Base-by-base conservation (phyloP, 2,888 invertebrate species). In the Temnothorax ravouxi region DNA sequence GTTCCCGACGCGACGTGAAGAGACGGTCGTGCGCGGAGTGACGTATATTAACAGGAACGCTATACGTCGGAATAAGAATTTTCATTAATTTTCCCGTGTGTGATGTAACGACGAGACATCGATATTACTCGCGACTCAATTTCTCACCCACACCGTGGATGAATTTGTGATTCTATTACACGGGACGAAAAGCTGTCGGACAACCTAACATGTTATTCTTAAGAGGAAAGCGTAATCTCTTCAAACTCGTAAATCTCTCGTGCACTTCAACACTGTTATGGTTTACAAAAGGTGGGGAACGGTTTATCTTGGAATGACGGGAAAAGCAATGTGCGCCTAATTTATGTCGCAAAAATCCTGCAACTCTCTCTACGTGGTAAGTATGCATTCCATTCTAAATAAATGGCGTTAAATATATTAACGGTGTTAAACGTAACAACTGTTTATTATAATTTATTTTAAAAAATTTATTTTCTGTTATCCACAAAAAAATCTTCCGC, bases 101-200 rank as follows among this genome's bases (percentile, higher is more conserved):
- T 15, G 29, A 29, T 29, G 74, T 13, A 76, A 54, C 21, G 13
- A 47, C 21, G 41, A n/a, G 41, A 25, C 25, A 9, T 52, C 54
- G 59, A 59, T 59, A 47, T 38, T 44, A 47, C 13, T 56, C 56
- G 15, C 54, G 44, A 34, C 3, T 67, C 15, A 38, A 50, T 77
- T 44, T 47, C 74, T 75, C 21, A n/a, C n/a, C 11, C 21, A 18
- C 21, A 18, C 18, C 38, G 41, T 3, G 29, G n/a, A 44, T 44
- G n/a, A 56, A 41, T 56, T 18, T 44, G 15, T 29, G n/a, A 67
- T 77, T 67, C 54, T 67, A 77, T 67, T 67, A 67, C 21, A 67
- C 29, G 29, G 15, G 8, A 54, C 44, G 69, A 64, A 77, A 76
- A 76, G 52, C 76, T 34, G 47, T 11, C 34, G n/a, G 38, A 66